These are phyloP conservation scores for Tetragnatha versicolor DNA, from an alignment of 1,140 invertebrate species.

Conservation along the genomic window DNA sequence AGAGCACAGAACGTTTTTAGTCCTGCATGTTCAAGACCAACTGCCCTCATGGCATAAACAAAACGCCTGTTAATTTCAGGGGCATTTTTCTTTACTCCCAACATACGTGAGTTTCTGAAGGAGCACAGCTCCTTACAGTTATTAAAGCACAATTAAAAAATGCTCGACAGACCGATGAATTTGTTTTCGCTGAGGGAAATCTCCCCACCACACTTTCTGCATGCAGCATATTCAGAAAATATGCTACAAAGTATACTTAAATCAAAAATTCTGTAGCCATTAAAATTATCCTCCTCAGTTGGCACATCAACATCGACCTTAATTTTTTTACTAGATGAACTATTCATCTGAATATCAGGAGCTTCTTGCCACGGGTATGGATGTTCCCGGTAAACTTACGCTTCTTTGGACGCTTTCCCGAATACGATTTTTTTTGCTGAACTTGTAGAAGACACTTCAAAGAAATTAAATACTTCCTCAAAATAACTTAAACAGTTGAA, in stretches of 20 bases:
- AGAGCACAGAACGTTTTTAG: background rate
- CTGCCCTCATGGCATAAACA: background rate
- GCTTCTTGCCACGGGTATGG: background rate
- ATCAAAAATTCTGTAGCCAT: background rate
- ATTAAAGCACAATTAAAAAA: background rate
- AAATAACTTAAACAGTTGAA: too few relatives aligned
- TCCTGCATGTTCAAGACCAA: background rate
- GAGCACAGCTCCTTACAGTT: background rate
- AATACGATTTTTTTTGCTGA: background rate
- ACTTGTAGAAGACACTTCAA: too few relatives aligned
- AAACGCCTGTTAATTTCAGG: background rate
- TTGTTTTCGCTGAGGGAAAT: background rate
- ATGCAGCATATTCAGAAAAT: background rate
- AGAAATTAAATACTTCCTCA: too few relatives aligned
- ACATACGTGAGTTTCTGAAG: background rate
- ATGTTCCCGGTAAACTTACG: background rate
- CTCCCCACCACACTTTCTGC: background rate
- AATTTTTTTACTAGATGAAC: background rate
- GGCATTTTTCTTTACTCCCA: too few relatives aligned
- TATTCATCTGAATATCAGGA: background rate
- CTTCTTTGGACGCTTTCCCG: background rate
- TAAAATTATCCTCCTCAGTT: background rate
- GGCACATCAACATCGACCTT: background rate
- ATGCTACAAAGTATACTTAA: background rate
- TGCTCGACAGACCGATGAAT: background rate